A percentile compares a stretch with the other conserved stretches of the same genome.
Conservation (phyloP, 2,113 vertebrate genomes). For the Anhinga rufa region DNA sequence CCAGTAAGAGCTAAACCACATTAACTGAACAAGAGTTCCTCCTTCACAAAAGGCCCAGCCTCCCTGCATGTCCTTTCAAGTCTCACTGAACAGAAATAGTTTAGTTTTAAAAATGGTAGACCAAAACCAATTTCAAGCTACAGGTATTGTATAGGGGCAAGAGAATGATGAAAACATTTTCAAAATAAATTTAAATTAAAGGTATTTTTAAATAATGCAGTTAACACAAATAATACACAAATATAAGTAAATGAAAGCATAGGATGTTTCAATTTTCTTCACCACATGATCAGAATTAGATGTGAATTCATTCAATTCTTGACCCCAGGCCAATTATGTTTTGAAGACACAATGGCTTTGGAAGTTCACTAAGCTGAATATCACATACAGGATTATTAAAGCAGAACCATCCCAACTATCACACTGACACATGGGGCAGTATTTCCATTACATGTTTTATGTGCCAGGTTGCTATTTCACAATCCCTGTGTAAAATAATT, state of each 20-base stretch:
- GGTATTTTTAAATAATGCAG: not conserved
- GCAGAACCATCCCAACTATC: not conserved
- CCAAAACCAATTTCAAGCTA: not conserved
- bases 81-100: not conserved
- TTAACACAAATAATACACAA: not conserved
- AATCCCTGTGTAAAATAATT: not conserved
- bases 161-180: not conserved
- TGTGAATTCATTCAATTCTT: not conserved
- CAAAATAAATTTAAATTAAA: not conserved
- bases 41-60: not conserved
- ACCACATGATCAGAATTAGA: not conserved
- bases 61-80: not conserved
- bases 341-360: not conserved
- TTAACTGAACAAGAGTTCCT: not conserved
- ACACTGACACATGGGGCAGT: not conserved
- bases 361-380: not conserved
- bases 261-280: not conserved
- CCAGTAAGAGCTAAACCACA: not conserved
- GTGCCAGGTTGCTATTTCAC: not conserved
- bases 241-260: not conserved
- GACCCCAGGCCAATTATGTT: not conserved
- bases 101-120: not conserved
- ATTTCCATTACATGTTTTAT: not conserved
- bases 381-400: not conserved
- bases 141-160: not conserved